Evolutionary conservation across 2,797 vertebrate species (phyloP), one percentile per base, ranked within the genome.

Genomic region (Neoniphon sammara): DNA sequence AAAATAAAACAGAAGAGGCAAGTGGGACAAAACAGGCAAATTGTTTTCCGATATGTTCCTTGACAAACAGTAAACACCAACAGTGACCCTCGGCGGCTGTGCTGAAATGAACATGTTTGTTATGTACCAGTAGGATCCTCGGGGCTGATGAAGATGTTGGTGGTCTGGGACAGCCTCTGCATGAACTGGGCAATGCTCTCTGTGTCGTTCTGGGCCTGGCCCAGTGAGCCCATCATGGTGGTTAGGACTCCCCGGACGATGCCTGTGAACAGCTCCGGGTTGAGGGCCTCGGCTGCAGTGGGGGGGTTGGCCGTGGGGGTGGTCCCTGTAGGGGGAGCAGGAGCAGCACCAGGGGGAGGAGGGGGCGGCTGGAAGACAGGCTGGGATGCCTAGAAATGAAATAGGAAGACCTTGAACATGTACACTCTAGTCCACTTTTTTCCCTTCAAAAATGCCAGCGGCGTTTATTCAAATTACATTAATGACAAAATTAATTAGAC

Each of bases 181-280:
- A 98, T 96, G 83, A 97, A 98, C 80, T 96, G 95, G 1, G 96
- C 96, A 0, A 98, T 98, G 85, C 96, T 98, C 82, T 97, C 96
- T 0, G 95, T 96, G 88, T 96, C 96, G 27, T 94, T 95, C 78
- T 96, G 95, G 14, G 94, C 93, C 18, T 94, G 92, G 15, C 96
- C 95, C 73, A 98, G 84, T 0, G 96, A 97, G 15, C 96, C 96
- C 93, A 98, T 94, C 93, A 97, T 95, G 75, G 95, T 95, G 69
- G 94, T 94, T 52, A 98, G 92, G 69, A 97, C 96, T 0, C 96
- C 96, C 11, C 96, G 96, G 12, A 98, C 95, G 42, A 98, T 97
- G 5, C 95, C 96, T 0, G 96, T 97, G 83, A 97, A 97, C 65
- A 97, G 94, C 87, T 97, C 96, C 0, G 96, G 96, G 20, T 96